Evolutionary conservation across 2,797 vertebrate genomes (phyloP), one percentile per base, ranked within the genome.

Genomic region (Australoheros facetus): DNA sequence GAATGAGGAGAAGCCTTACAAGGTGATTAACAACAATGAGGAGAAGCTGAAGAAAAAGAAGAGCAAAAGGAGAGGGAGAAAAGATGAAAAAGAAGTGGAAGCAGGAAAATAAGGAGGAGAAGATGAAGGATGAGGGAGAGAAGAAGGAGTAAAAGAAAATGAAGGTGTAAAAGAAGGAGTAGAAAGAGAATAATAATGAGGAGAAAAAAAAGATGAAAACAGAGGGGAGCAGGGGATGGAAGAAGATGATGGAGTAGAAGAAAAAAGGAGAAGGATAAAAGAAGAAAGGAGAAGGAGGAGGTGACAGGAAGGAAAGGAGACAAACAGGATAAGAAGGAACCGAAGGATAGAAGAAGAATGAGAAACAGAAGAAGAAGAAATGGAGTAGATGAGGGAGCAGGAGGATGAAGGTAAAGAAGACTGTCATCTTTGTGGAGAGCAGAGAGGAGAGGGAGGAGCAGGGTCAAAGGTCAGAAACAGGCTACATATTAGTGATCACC

Each of bases 381-480:
- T 30, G 26, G 48, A 69, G 17, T 19, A 69, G 42, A 69, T 4
- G 55, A 28, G 21, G n/a, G 23, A 69, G 72, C 30, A 56, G 56
- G 4, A 42, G 28, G 73, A 48, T 66, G 45, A 48, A 66, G 42
- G 42, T 30, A 66, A 71, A 23, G 28, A 32, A 45, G 37, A 55
- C 9, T 28, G 10, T 59, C 55, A 71, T 23, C 42, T 58, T 11
- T 59, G 56, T 32, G 55, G 55, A 51, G 62, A n/a, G 30, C 53
- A n/a, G 23, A 42, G 72, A 16, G 51, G 26, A 56, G 34, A 73
- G 21, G 71, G 54, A 56, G 45, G 66, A 69, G 53, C 57, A 54
- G 80, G 62, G 62, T 77, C 70, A 73, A 48, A 81, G 79, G 73
- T 81, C 64, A 78, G 11, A 78, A 16, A 69, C 16, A 30, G 19